Conservation (phyloP, 1,140 invertebrate genomes). For the Drosophila sproati region DNA sequence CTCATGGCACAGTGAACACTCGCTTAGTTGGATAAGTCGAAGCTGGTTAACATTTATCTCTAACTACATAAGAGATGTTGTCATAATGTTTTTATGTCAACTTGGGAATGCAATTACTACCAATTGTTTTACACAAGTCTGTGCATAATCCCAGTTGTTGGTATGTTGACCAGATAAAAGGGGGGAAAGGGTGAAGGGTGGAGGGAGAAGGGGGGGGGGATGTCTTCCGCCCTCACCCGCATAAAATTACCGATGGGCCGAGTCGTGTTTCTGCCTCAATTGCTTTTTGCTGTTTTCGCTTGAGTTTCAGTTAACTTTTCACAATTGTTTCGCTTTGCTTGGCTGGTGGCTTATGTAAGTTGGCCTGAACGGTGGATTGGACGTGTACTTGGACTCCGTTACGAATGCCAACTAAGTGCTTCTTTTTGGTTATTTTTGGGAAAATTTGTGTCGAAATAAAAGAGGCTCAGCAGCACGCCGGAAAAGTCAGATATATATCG, state of each 20-base stretch:
- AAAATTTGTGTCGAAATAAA: slow-evolving; percentile 27
- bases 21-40: slow-evolving; percentile 1
- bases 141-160: slow-evolving; percentile 40
- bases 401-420: slow-evolving; percentile 61
- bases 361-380: neutral
- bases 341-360: slow-evolving; percentile 49
- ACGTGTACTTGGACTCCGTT: slow-evolving; percentile 34
- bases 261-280: slow-evolving; percentile 29
- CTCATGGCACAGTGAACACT: slow-evolving; percentile 59
- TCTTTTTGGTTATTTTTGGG: slow-evolving; percentile 41
- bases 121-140: slow-evolving; percentile 53
- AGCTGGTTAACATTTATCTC: neutral
- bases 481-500: slow-evolving; percentile 48
- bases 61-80: slow-evolving; percentile 23
- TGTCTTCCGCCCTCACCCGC: slow-evolving; percentile 9
- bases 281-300: neutral
- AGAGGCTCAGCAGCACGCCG: slow-evolving; percentile 22
- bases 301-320: slow-evolving; percentile 20
- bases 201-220: too few species aligned
- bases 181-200: too few species aligned
- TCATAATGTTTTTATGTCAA: slow-evolving; percentile 26
- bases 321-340: slow-evolving; percentile 33
- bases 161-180: slow-evolving; percentile 5
- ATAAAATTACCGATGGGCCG: slow-evolving; percentile 65
- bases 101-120: slow-evolving; percentile 48